Conservation (phyloP, 2,113 vertebrate genomes). For the Aspidoscelis tigris region DNA sequence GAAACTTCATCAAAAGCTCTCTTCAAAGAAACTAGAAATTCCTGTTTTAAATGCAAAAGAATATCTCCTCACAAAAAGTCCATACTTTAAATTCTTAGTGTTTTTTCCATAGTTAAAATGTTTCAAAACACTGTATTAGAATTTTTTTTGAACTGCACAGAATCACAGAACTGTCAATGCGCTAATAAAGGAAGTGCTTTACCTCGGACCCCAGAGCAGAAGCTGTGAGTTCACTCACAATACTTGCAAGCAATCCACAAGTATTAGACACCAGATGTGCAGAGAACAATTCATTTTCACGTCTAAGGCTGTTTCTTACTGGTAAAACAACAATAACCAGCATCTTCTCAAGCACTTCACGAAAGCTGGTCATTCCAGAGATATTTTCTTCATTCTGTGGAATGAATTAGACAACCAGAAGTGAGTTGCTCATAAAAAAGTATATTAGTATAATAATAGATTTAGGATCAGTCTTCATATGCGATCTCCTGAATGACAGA, state of each 20-base stretch:
- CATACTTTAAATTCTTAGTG: background rate
- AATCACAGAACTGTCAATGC: background rate
- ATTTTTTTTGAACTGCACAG: too few species aligned
- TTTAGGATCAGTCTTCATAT: background rate
- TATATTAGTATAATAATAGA: background rate
- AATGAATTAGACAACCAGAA: background rate
- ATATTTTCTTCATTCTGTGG: conserved; percentile 93
- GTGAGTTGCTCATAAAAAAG: background rate
- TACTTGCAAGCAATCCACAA: conserved; percentile 93
- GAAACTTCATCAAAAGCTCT: too few species aligned
- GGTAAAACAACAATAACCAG: conserved; percentile 96
- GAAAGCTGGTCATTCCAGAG: conserved; percentile 96
- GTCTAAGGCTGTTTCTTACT: conserved; percentile 92
- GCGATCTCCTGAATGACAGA: too few species aligned
- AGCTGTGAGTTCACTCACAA: conserved; percentile 96
- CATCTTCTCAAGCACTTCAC: conserved; percentile 98
- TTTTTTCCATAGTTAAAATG: background rate
- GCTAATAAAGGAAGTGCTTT: conserved; percentile 29
- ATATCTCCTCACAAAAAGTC: background rate
- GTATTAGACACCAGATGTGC: conserved; percentile 97
- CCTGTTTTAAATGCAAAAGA: background rate
- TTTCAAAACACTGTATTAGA: too few species aligned
- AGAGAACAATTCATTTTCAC: conserved; percentile 95
- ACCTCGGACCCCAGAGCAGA: conserved; percentile 98
- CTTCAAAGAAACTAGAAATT: background rate